Percentiles rank a stretch among this genome's conserved stretches.
Evolutionary conservation across 2,113 vertebrate genomes (phyloP).

Genomic region (Phoenicopterus ruber): DNA sequence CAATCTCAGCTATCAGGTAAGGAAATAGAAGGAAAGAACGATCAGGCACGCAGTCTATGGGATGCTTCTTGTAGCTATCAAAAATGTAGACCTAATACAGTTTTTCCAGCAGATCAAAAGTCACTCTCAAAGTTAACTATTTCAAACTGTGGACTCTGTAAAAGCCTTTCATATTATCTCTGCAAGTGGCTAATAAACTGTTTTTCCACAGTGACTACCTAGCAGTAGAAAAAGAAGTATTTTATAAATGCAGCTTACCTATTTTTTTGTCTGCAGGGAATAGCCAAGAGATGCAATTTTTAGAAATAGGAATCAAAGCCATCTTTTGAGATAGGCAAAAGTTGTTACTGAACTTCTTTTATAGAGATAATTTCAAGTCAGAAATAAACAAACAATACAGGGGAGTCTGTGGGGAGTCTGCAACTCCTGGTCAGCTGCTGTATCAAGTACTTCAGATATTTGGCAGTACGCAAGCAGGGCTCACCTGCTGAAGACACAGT

Average conservation of each 20-base stretch:
- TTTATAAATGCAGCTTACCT: background rate
- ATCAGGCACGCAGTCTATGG: background rate
- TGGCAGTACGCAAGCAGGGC: background rate
- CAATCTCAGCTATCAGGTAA: background rate
- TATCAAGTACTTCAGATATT: background rate
- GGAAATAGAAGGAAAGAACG: background rate
- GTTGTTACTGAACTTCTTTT: background rate
- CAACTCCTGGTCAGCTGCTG: background rate
- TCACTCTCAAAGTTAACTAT: background rate
- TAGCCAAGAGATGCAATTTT: background rate
- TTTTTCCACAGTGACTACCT: background rate
- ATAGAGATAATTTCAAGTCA: background rate
- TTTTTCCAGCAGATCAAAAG: background rate
- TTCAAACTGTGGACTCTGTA: background rate
- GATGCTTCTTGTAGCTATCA: background rate
- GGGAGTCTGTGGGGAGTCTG: background rate
- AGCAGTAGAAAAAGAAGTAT: background rate
- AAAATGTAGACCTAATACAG: background rate
- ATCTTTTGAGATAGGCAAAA: background rate
- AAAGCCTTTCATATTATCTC: background rate
- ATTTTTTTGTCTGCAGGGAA: background rate
- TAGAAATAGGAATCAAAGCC: background rate
- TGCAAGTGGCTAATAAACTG: background rate
- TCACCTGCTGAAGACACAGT: background rate
- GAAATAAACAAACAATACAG: background rate